Percentiles rank a stretch among this genome's conserved stretches.
These are phyloP conservation scores for Callorhinus ursinus DNA, from an alignment of 2,113 vertebrate species.

Conservation along the genomic window DNA sequence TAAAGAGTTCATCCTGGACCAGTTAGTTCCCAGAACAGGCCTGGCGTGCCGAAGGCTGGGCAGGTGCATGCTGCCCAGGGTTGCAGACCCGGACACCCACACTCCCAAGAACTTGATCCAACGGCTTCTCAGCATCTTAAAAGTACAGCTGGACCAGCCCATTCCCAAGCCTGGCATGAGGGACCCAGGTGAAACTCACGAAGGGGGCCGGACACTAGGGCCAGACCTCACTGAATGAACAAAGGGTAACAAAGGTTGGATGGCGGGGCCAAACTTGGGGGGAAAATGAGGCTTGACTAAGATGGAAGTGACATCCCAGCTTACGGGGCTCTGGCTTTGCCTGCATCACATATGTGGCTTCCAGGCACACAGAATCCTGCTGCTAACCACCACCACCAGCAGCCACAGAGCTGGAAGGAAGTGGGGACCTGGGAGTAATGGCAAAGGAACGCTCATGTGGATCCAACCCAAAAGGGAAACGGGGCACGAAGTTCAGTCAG, in stretches of 20 bases:
- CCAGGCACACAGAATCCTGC: neutral
- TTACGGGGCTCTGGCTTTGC: rapidly evolving
- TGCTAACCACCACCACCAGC: neutral
- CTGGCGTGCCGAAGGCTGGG: too few relatives aligned
- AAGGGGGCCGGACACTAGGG: rapidly evolving
- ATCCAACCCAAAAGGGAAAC: slow-evolving; percentile 31
- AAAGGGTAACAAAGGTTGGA: neutral
- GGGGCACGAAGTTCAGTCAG: neutral
- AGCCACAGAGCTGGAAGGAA: slow-evolving; percentile 15
- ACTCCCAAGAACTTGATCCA: neutral
- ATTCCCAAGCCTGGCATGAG: neutral
- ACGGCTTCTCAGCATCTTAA: neutral
- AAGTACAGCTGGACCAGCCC: neutral
- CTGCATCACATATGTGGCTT: neutral
- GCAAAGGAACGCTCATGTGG: neutral
- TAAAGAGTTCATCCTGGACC: neutral
- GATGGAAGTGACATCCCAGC: neutral
- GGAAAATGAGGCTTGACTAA: neutral
- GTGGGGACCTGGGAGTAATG: neutral
- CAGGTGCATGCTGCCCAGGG: rapidly evolving
- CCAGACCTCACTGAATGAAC: neutral
- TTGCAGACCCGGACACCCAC: neutral
- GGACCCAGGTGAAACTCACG: neutral
- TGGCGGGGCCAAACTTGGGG: neutral
- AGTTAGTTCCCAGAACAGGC: neutral